Base-by-base conservation (phyloP, 2,113 vertebrate genomes). In the Atlantisia rogersi region DNA sequence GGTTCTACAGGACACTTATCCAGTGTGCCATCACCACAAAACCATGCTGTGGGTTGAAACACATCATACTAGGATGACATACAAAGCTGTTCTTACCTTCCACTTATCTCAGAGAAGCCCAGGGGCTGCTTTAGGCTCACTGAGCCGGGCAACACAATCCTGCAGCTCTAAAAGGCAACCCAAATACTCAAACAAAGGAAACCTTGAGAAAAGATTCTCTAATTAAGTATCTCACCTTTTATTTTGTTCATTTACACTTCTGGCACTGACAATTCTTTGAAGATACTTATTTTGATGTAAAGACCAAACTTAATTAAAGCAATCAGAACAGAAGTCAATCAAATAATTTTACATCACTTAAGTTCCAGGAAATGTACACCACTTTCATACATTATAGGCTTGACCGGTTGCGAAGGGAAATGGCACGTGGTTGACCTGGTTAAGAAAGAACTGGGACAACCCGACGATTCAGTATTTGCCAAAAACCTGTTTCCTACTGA, bases 221-320 rank as follows among this genome's bases (percentile, higher is more conserved):
- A 97, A 95, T 97, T 92, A 96, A 96, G 89, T 96, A 82, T 95
- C 85, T 96, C 85, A 95, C 73, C 75, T 96, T 98, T 98, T 98
- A 98, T 98, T 98, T 97, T 94, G 97, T 98, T 96, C 93, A 96
- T 98, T 97, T 98, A 98, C 95, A 98, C 84, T 94, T 97, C 95
- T 97, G 97, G 92, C 97, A 98, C 97, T 97, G 96, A 98, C 97
- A 98, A 94, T 94, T 98, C 87, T 96, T 97, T 92, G 94, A 97
- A 98, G 97, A 97, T 95, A 97, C 94, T 97, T 97, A 95, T 90
- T 97, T 95, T 97, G 96, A 96, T 97, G 97, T 97, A 97, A 97
- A 98, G 95, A 98, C 95, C 78, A 90, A 97, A 97, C 87, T 92
- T 98, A 94, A 95, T 90, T 97, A 98, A 98, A 98, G 97, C 95